These are phyloP conservation scores for Potamarius usumacintae DNA, from an alignment of 2,113 vertebrate genomes.

Conservation along the genomic window DNA sequence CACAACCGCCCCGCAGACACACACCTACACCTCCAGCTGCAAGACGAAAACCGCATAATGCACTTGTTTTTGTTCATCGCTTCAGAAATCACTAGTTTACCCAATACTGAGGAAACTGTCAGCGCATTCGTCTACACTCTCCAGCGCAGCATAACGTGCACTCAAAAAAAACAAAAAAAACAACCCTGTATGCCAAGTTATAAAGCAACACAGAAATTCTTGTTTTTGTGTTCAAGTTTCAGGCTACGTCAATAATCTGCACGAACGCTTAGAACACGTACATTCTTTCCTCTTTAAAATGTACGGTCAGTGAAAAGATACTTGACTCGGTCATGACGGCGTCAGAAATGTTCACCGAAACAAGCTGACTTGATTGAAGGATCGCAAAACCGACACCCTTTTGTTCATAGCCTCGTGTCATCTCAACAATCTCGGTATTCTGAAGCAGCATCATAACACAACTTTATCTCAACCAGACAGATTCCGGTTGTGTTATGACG, in stretches of 20 bases:
- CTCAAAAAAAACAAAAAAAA: background rate
- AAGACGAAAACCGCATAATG: constrained; percentile 60
- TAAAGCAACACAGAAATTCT: background rate
- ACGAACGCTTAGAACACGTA: background rate
- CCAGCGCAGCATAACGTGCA: background rate
- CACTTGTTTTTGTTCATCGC: constrained; percentile 58
- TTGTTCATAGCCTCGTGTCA: background rate
- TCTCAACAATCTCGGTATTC: too few species aligned
- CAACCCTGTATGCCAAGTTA: background rate
- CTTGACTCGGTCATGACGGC: background rate
- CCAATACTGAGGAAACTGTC: constrained; percentile 31
- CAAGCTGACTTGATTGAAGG: background rate
- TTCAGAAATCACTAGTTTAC: constrained; percentile 52
- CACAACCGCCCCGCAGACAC: constrained; percentile 79
- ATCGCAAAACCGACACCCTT: background rate
- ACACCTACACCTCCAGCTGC: constrained; percentile 64
- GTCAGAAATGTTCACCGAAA: background rate
- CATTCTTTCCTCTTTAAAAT: background rate
- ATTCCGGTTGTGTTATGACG: background rate
- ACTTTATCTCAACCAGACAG: background rate
- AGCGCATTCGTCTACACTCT: constrained; percentile 2
- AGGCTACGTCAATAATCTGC: background rate
- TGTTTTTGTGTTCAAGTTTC: background rate
- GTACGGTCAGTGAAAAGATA: background rate
- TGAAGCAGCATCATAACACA: background rate